Evolutionary conservation across 30 jellyfish, hydroid and myxozoan species (phyloP).

Genomic region (Hydractinia echinata): DNA sequence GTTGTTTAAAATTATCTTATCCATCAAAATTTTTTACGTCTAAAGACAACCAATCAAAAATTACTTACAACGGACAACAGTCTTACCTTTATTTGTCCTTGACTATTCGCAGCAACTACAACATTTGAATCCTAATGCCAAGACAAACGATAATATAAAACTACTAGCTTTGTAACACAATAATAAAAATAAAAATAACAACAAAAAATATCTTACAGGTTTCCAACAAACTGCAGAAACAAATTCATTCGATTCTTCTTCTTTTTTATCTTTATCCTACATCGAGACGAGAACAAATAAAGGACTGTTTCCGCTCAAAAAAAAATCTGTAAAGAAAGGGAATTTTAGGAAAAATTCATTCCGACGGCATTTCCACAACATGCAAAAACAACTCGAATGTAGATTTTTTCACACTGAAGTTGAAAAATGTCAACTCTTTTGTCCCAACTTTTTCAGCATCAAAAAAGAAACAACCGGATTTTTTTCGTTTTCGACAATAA

Average conservation of each 20-base stretch:
- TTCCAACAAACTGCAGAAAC: conserved; percentile 99
- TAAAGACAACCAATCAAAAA: too few species aligned
- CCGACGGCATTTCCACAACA: too few species aligned
- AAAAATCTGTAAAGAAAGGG: not conserved
- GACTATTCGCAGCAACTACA: conserved; percentile 96
- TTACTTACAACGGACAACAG: too few species aligned
- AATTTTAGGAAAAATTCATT: not conserved
- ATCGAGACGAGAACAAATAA: not conserved
- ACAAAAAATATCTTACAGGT: conserved; percentile 62
- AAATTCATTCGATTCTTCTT: conserved; percentile 86
- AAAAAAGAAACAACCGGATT: too few species aligned
- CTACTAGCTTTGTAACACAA: not conserved
- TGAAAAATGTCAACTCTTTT: too few species aligned
- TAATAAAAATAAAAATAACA: not conserved
- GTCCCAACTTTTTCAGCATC: too few species aligned
- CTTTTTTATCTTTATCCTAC: conserved; percentile 90
- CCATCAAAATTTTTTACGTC: too few species aligned
- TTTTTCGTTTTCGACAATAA: too few species aligned
- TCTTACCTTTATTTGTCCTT: conserved; percentile 87
- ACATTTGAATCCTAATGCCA: conserved; percentile 67
- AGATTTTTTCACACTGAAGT: too few species aligned
- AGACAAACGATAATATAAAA: not conserved
- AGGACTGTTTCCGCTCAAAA: not conserved
- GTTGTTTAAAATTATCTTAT: too few species aligned
- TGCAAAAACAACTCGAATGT: too few species aligned